Percentiles rank a stretch among this genome's conserved stretches.
phyloP scores from a whole-genome alignment of 2,888 invertebrate species.

The Patella pellucida region DNA sequence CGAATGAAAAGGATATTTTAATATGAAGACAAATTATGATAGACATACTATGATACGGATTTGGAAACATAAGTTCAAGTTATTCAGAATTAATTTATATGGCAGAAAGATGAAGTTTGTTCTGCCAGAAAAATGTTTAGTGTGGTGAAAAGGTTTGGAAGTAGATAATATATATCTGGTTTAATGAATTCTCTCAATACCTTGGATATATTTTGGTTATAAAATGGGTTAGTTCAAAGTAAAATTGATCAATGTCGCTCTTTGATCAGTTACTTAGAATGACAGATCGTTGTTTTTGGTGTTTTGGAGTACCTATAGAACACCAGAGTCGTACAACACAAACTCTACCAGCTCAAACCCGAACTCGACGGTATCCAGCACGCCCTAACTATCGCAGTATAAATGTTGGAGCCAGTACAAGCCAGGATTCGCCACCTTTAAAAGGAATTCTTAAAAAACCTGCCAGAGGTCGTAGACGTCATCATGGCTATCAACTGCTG shows the following conservation, averaged over 20 bases:
- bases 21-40: too few species aligned
- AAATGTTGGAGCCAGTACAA: background rate
- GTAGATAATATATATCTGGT: too few species aligned
- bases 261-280: background rate
- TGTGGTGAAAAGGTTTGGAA: too few species aligned
- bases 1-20: too few species aligned
- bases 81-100: too few species aligned
- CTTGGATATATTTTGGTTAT: too few species aligned
- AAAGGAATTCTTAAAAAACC: conserved; percentile 7
- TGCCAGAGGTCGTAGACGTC: background rate
- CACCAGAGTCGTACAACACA: background rate
- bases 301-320: conserved; percentile 6
- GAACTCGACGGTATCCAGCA: background rate
- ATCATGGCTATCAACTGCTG: conserved; percentile 2
- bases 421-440: background rate
- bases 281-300: conserved; percentile 9
- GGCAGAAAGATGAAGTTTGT: too few species aligned
- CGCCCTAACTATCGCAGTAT: background rate
- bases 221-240: too few species aligned
- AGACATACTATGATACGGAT: too few species aligned
- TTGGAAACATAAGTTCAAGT: too few species aligned
- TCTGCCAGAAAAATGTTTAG: too few species aligned
- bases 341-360: background rate
- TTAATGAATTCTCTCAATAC: too few species aligned
- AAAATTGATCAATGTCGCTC: conserved; percentile 2